Percentiles rank a stretch among this genome's conserved stretches.
phyloP scores from a whole-genome alignment of 2,888 invertebrate species.

The Orchestes rusci region DNA sequence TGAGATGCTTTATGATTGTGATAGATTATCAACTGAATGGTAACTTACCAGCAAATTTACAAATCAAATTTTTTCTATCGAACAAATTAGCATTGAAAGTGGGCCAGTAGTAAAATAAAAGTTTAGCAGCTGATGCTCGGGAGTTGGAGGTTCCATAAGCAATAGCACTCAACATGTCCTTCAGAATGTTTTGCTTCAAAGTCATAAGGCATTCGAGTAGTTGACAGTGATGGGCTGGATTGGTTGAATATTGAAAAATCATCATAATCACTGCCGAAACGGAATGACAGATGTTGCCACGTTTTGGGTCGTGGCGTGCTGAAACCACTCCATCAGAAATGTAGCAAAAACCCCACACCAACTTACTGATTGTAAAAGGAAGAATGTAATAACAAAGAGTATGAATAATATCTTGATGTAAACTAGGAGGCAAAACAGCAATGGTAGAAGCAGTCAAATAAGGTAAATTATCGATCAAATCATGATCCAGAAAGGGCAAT shows the following conservation, averaged over 20 bases:
- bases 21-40: background rate
- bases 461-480: conserved; percentile 91
- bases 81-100: conserved; percentile 91
- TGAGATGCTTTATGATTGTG: conserved; percentile 11
- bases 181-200: conserved; percentile 80
- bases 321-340: background rate
- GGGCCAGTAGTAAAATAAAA: conserved; percentile 99
- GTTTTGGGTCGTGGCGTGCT: conserved; percentile 55
- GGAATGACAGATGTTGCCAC: conserved; percentile 74
- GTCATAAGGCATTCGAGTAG: conserved; percentile 94
- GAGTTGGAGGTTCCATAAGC: conserved; percentile 95
- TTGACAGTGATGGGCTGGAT: conserved; percentile 94
- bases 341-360: background rate
- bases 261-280: conserved; percentile 94
- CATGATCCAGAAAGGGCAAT: conserved; percentile 93
- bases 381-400: conserved; percentile 91
- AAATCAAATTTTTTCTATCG: conserved; percentile 79
- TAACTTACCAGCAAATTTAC: conserved; percentile 75
- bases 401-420: conserved; percentile 93
- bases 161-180: conserved; percentile 90
- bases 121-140: conserved; percentile 89
- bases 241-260: conserved; percentile 92
- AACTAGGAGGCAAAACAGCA: conserved; percentile 78
- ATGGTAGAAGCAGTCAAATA: conserved; percentile 91
- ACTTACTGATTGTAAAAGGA: conserved; percentile 90